A percentile compares a stretch with the other conserved stretches of the same genome.
Evolutionary conservation across 2,113 vertebrate species (phyloP).

Genomic region (Osmerus mordax): DNA sequence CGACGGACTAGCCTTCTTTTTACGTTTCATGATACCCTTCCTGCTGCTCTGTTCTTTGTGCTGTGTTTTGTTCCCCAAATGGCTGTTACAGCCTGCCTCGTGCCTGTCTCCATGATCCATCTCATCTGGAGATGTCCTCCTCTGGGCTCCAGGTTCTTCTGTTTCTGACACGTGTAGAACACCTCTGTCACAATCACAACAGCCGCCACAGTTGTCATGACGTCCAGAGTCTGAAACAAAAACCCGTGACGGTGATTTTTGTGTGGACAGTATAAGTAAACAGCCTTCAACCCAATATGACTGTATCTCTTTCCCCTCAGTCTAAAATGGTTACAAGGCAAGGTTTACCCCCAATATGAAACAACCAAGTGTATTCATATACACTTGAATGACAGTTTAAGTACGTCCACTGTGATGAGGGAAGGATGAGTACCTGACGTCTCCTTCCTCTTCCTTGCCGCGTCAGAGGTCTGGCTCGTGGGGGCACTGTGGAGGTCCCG

Average conservation of each 20-base stretch:
- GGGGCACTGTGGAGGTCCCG: conserved; percentile 43
- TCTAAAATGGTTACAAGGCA: too few relatives aligned
- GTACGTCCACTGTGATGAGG: neutral
- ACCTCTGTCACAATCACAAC: conserved; percentile 25
- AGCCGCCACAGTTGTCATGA: conserved; percentile 10
- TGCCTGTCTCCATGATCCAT: conserved; percentile 27
- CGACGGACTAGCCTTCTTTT: conserved; percentile 49
- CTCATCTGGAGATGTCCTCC: conserved; percentile 34
- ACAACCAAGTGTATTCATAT: neutral
- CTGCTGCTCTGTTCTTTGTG: conserved; percentile 34
- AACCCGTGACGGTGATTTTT: neutral
- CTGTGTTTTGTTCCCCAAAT: conserved; percentile 43
- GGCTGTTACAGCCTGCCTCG: conserved; percentile 24
- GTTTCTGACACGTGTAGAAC: conserved; percentile 7
- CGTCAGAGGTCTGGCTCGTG: conserved; percentile 31
- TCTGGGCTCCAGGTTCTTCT: conserved; percentile 31
- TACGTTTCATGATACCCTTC: conserved; percentile 43
- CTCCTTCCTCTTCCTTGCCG: conserved; percentile 33
- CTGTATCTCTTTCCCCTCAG: too few relatives aligned
- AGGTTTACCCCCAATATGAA: neutral
- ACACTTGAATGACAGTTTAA: neutral
- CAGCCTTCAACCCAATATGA: too few relatives aligned
- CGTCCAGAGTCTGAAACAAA: conserved; percentile 36
- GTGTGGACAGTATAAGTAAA: too few relatives aligned
- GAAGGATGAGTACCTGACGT: conserved; percentile 46